Conservation (phyloP, 1,140 invertebrate species). For the Drosophila tropicalis region DNA sequence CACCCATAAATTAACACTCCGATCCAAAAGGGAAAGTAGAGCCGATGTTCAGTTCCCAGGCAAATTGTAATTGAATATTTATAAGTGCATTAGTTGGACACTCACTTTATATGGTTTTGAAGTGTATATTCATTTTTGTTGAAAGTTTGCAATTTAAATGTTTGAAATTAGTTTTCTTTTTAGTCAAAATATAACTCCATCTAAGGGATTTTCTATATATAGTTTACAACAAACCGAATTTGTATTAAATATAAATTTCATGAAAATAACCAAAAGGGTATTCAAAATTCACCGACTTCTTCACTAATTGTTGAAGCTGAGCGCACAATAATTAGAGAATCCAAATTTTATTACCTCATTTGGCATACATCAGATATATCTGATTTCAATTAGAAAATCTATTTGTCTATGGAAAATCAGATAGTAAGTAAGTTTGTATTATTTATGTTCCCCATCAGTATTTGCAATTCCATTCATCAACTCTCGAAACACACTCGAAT, state of each 20-base stretch:
- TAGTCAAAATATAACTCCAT: too few species aligned
- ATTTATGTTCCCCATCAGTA: not conserved
- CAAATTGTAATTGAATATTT: conserved; percentile 60
- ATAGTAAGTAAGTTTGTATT: not conserved
- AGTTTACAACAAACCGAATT: too few species aligned
- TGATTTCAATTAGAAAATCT: not conserved
- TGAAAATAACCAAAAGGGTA: too few species aligned
- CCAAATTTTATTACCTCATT: not conserved
- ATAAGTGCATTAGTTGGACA: conserved; percentile 40
- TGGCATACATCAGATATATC: not conserved
- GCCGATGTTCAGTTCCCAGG: conserved; percentile 45
- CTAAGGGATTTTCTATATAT: too few species aligned
- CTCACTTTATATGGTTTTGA: conserved; percentile 35
- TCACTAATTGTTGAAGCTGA: not conserved
- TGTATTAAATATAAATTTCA: too few species aligned
- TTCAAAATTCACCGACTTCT: too few species aligned
- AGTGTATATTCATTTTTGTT: conserved; percentile 41
- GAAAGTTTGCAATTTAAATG: not conserved
- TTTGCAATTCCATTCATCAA: not conserved
- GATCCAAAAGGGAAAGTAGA: conserved; percentile 51
- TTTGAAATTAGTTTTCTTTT: too few species aligned
- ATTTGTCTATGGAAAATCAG: not conserved
- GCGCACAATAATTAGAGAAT: conserved; percentile 22
- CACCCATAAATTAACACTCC: conserved; percentile 51
- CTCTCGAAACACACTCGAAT: not conserved